phyloP scores from a whole-genome alignment of 2,113 vertebrate genomes.

The Dasypus novemcinctus region DNA sequence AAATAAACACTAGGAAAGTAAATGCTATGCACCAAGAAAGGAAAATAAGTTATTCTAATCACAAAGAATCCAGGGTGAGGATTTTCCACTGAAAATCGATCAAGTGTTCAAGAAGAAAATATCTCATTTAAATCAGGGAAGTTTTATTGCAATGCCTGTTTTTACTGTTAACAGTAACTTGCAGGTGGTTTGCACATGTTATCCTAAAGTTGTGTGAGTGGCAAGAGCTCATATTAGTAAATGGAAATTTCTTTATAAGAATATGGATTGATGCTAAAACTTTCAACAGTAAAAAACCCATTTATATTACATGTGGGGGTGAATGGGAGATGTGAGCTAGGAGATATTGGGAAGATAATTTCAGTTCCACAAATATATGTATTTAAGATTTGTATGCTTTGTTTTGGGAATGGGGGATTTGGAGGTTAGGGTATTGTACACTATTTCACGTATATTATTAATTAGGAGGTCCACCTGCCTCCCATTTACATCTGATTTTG shows the following conservation, averaged over 20 bases:
- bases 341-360: not conserved
- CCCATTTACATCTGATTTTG: too few species aligned
- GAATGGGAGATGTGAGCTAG: not conserved
- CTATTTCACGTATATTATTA: too few species aligned
- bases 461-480: too few species aligned
- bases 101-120: slow-evolving; percentile 1
- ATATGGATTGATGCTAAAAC: not conserved
- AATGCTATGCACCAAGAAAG: not conserved
- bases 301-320: not conserved
- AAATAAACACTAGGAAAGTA: slow-evolving; percentile 41
- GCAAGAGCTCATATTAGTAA: not conserved
- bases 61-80: not conserved
- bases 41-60: slow-evolving; percentile 16
- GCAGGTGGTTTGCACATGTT: not conserved
- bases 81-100: slow-evolving; percentile 24
- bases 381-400: not conserved
- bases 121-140: not conserved
- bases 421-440: not conserved
- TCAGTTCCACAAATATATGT: not conserved
- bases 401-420: not conserved
- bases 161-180: not conserved
- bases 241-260: not conserved
- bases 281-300: not conserved
- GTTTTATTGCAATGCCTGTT: not conserved
- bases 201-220: not conserved